Evolutionary conservation across 2,888 invertebrate species (phyloP).

Genomic region (Zaprionus bogoriensis): DNA sequence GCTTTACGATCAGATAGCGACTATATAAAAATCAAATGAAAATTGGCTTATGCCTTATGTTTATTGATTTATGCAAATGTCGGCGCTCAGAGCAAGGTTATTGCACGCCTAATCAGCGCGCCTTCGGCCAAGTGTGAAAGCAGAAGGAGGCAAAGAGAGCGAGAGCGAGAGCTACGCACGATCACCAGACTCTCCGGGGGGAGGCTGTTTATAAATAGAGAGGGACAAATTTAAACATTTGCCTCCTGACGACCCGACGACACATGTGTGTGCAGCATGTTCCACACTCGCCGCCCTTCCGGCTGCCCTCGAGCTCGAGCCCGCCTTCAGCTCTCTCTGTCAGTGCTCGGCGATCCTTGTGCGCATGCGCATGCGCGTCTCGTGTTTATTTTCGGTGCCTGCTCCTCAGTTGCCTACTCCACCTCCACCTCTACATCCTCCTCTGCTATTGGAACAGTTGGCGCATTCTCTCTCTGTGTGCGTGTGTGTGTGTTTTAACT

Average conservation of each 20-base stretch:
- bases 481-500: constrained; percentile 27
- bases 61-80: constrained; percentile 74
- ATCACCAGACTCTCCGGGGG: constrained; percentile 18
- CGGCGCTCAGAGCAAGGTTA: constrained; percentile 35
- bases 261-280: constrained; percentile 52
- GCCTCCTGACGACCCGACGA: constrained; percentile 36
- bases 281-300: constrained; percentile 3
- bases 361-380: constrained; percentile 53
- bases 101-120: constrained; percentile 56
- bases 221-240: constrained; percentile 30
- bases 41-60: constrained; percentile 46
- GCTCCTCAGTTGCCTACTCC: too few relatives aligned
- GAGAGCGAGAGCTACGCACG: not conserved
- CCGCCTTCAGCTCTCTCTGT: not conserved
- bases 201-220: constrained; percentile 46
- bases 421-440: too few relatives aligned
- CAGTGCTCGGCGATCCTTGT: constrained; percentile 13
- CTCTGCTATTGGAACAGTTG: constrained; percentile 18
- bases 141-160: not conserved
- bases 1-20: constrained; percentile 23
- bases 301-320: not conserved
- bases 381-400: constrained; percentile 46
- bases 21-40: constrained; percentile 16
- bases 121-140: not conserved
- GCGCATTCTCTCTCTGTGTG: too few relatives aligned